Conservation (phyloP, 2,797 vertebrate genomes). For the Chromobotia macracanthus region DNA sequence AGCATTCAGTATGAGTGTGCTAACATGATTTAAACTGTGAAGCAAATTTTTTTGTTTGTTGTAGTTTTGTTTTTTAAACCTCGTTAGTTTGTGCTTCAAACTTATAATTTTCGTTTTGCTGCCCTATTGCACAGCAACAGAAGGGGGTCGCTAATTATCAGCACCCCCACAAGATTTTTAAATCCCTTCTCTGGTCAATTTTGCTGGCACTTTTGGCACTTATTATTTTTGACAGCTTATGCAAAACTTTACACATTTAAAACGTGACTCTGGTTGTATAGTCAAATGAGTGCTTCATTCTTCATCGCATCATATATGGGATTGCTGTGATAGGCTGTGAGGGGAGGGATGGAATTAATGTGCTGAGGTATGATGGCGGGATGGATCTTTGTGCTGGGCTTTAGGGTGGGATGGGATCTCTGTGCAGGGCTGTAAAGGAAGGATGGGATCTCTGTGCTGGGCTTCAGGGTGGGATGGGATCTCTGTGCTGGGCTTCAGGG, state of each 20-base stretch:
- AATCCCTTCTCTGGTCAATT: too few relatives aligned
- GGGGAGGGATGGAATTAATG: neutral
- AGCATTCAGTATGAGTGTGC: neutral
- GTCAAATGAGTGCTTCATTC: constrained; percentile 1
- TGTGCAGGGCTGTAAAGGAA: neutral
- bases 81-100: neutral
- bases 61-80: constrained; percentile 4
- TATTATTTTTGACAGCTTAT: neutral
- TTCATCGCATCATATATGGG: neutral
- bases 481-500: neutral
- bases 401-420: neutral
- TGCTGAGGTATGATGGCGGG: neutral
- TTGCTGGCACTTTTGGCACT: neutral
- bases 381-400: neutral
- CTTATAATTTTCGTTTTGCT: neutral
- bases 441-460: neutral
- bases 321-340: neutral
- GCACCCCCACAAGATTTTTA: neutral
- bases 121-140: neutral
- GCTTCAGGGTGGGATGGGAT: neutral
- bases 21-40: neutral
- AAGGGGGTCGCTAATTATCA: neutral
- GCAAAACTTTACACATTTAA: constrained; percentile 1
- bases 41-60: neutral
- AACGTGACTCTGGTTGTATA: constrained; percentile 1